Conservation (phyloP, 2,113 vertebrate species). For the Dicrurus megarhynchus region DNA sequence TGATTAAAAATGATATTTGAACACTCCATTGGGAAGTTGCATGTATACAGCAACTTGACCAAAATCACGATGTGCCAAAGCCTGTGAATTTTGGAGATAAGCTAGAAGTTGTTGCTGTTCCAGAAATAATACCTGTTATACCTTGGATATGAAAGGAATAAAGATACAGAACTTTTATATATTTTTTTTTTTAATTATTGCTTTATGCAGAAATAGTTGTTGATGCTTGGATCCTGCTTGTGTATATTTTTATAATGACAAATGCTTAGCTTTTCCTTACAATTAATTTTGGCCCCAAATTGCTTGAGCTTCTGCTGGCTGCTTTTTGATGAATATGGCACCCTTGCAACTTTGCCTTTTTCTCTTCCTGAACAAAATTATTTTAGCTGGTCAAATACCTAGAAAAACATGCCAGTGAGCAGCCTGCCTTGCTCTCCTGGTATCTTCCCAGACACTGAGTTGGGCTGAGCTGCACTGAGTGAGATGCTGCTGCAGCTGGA, state of each 20-base stretch:
- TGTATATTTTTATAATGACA: not conserved
- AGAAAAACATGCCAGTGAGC: not conserved
- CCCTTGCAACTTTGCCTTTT: not conserved
- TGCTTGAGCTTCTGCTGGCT: not conserved
- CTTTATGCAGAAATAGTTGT: not conserved
- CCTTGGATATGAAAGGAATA: not conserved
- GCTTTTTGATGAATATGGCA: not conserved
- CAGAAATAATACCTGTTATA: not conserved
- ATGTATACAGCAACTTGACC: not conserved
- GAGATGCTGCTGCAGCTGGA: not conserved
- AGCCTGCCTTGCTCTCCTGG: not conserved
- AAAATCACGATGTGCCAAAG: not conserved
- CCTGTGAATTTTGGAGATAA: not conserved
- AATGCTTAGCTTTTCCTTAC: not conserved
- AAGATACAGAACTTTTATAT: not conserved
- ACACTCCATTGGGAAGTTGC: not conserved
- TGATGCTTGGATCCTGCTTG: not conserved
- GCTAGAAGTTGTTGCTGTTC: not conserved
- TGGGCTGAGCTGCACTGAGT: accelerated
- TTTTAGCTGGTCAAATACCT: not conserved
- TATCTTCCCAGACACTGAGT: not conserved
- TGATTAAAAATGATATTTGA: not conserved
- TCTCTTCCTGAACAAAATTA: not conserved
- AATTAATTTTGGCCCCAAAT: not conserved
- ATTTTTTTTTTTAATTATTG: not conserved